Conservation (phyloP, 2,888 invertebrate genomes). For the Ashinkailepas kermadecensis region DNA sequence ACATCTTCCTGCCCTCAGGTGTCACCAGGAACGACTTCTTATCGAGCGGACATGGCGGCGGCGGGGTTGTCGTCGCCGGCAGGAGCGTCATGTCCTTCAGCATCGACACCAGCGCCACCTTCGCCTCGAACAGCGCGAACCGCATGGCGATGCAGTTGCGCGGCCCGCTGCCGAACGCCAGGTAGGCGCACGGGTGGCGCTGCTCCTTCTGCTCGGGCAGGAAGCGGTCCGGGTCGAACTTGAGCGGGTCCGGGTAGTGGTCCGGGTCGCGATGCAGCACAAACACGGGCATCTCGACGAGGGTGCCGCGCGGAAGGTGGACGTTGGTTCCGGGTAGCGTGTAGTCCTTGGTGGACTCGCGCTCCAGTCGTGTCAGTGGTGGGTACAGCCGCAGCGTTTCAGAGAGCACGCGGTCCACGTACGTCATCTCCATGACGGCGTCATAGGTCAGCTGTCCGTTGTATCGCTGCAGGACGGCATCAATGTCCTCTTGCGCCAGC, state of each 20-base stretch:
- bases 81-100: slow-evolving; percentile 47
- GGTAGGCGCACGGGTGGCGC: slow-evolving; percentile 31
- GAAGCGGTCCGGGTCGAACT: too few relatives aligned
- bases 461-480: slow-evolving; percentile 40
- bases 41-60: background rate
- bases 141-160: slow-evolving; percentile 41
- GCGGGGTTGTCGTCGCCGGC: slow-evolving; percentile 25
- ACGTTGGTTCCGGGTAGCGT: slow-evolving; percentile 30
- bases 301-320: slow-evolving; percentile 25
- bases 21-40: background rate
- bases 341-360: slow-evolving; percentile 37
- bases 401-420: slow-evolving; percentile 50
- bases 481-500: background rate
- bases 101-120: slow-evolving; percentile 46
- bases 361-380: slow-evolving; percentile 49
- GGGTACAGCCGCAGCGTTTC: slow-evolving; percentile 55
- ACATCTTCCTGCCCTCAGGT: too few relatives aligned
- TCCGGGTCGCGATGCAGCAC: slow-evolving; percentile 53
- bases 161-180: slow-evolving; percentile 36
- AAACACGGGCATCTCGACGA: slow-evolving; percentile 48
- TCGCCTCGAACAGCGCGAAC: slow-evolving; percentile 50
- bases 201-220: slow-evolving; percentile 32
- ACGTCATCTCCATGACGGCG: slow-evolving; percentile 46
- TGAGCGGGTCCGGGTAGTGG: too few relatives aligned
- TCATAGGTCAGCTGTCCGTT: slow-evolving; percentile 50